Base-by-base conservation (phyloP, 2,113 vertebrate species). In the Hemibagrus wyckioides region DNA sequence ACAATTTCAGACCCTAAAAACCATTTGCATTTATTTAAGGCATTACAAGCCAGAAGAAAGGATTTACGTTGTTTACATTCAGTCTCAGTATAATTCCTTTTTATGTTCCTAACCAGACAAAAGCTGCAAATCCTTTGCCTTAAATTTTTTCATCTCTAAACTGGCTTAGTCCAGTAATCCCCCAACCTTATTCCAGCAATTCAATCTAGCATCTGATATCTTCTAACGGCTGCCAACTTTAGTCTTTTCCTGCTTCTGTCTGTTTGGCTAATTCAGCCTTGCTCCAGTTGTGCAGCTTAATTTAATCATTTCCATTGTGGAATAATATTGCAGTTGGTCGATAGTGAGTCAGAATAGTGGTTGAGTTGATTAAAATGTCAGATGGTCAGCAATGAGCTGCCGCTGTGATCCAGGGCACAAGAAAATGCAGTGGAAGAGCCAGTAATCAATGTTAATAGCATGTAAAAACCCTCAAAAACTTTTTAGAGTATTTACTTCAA, bases 161-260 rank as follows among this genome's bases (percentile, higher is more conserved):
- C 91, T 90, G 92, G 92, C 86, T 94, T 92, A 94, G 91, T 89
- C 28, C 19, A 36, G 44, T 94, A 94, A 94, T 94, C 93, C 90
- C 80, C 63, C 19, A 88, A 85, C 89, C 88, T 88, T 89, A 89
- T 86, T 92, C 92, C 92, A 91, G 87, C 88, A 71, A 89, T 90
- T 90, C 90, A 92, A 92, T 94, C 91, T 89, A 88, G 9, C 69
- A 90, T 86, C 88, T 91, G 92, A 94, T 92, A 92, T 90, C 83
- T 91, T 92, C 87, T 85, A 86, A 92, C 89, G 89, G 87, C 87
- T 59, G 81, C 87, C 73, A 90, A 88, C 88, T 73, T 41, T 73
- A 84, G 83, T 44, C 82, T 85, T 83, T 83, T 69, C 48, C 71
- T 85, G 83, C 73, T 75, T 65, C 36, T 44, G 11, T 63, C 11